Evolutionary conservation across 92 coral and sea anemone genomes (phyloP).

Genomic region (Meandrina meandrites): DNA sequence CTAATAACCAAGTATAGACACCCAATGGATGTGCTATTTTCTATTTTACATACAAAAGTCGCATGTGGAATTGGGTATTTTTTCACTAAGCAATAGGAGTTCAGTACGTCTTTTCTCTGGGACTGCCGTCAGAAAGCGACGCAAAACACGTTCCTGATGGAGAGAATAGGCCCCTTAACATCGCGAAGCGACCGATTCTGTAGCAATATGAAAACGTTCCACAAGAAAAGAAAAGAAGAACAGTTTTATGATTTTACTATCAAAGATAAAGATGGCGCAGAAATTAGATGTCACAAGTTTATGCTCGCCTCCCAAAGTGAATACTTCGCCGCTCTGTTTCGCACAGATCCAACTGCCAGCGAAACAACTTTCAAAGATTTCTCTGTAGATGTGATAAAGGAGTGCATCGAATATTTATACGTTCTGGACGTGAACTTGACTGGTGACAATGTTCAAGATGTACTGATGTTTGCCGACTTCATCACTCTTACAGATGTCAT

Average conservation of each 20-base stretch:
- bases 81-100: too few species aligned
- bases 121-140: too few species aligned
- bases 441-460: not conserved
- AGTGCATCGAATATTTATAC: constrained; percentile 10
- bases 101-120: too few species aligned
- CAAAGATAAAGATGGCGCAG: constrained; percentile 24
- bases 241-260: constrained; percentile 22
- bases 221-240: not conserved
- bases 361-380: constrained; percentile 12
- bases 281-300: not conserved
- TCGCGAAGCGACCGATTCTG: not conserved
- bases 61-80: too few species aligned
- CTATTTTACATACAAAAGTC: too few species aligned
- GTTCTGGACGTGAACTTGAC: not conserved
- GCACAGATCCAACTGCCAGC: constrained; percentile 6
- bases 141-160: too few species aligned
- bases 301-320: constrained; percentile 24
- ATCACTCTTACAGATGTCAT: not conserved
- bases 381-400: constrained; percentile 4
- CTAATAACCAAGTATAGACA: too few species aligned
- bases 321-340: constrained; percentile 8
- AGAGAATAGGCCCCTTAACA: too few species aligned
- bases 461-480: constrained; percentile 1
- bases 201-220: not conserved
- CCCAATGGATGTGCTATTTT: too few species aligned